Evolutionary conservation across 2,797 vertebrate genomes (phyloP), one percentile per base, ranked within the genome.

Genomic region (Peromyscus nudipes): DNA sequence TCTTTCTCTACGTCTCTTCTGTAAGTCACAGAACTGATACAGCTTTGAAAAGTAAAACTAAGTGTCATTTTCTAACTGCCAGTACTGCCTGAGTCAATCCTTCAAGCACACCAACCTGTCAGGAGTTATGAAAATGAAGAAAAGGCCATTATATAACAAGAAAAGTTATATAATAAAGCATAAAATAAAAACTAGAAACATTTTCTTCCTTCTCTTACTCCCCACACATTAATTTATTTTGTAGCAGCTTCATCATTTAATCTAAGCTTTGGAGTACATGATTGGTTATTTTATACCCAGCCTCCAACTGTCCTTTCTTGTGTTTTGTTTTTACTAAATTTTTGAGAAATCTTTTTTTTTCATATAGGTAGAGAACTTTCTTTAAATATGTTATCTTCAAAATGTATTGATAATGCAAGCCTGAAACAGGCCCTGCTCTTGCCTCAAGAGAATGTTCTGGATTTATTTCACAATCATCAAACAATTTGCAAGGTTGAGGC

Each of bases 381-480:
- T 43, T 88, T 86, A 91, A 91, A 76, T 27, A 73, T 25, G 60
- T 92, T 69, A 82, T 40, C 75, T 96, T 96, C 25, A 92, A 92
- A 92, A 73, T 60, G 34, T 71, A 65, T n/a, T 80, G 9, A 71
- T 84, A 89, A 86, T 62, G 85, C 19, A 77, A 86, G 21, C 34
- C 65, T 85, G 37, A 81, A 80, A 34, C 46, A 16, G 37, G 17
- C 11, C 29, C 27, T 77, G 52, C 37, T 75, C 25, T 69, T 94
- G 27, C 37, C 31, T 69, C 1, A 93, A 76, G 49, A 65, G 73
- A 21, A 57, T 7, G 3, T 23, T 60, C 40, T 96, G 0, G 0
- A 73, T 98, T 98, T 95, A 95, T 98, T 97, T 91, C 89, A 95
- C 92, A 98, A 96, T 92, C 87, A 94, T 95, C 80, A 95, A 96